Evolutionary conservation across 2,113 vertebrate species (phyloP).

Genomic region (Montifringilla adamsi): DNA sequence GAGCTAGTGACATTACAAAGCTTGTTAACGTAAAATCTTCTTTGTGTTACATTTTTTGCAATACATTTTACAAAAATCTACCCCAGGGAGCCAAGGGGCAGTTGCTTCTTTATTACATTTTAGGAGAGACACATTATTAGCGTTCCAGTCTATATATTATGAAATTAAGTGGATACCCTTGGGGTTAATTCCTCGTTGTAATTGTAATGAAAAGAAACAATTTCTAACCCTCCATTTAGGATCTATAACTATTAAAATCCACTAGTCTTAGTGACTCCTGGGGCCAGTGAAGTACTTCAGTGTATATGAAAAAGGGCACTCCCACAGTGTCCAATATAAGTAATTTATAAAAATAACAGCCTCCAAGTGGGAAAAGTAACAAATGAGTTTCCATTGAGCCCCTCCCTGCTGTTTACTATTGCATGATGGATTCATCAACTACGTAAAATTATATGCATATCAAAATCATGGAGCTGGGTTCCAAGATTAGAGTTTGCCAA

Average conservation of each 20-base stretch:
- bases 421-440: constrained; percentile 55
- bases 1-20: constrained; percentile 45
- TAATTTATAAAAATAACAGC: constrained; percentile 77
- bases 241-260: constrained; percentile 82
- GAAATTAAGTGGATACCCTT: constrained; percentile 83
- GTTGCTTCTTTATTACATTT: constrained; percentile 81
- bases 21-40: constrained; percentile 72
- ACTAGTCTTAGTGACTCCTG: constrained; percentile 76
- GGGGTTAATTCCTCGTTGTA: constrained; percentile 84
- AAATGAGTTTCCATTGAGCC: constrained; percentile 71
- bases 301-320: constrained; percentile 71
- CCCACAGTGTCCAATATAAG: constrained; percentile 76
- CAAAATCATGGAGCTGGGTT: constrained; percentile 23
- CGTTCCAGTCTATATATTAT: constrained; percentile 84
- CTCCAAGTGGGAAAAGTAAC: constrained; percentile 76
- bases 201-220: constrained; percentile 84
- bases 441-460: constrained; percentile 59
- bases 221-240: constrained; percentile 79
- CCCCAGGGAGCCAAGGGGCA: constrained; percentile 76
- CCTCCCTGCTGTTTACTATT: constrained; percentile 73
- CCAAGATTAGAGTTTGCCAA: neutral
- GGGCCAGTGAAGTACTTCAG: constrained; percentile 72
- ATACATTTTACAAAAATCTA: constrained; percentile 74
- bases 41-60: constrained; percentile 61
- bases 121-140: constrained; percentile 75